Base-by-base conservation (phyloP, 2,113 vertebrate genomes). In the Vanacampus margaritifer region DNA sequence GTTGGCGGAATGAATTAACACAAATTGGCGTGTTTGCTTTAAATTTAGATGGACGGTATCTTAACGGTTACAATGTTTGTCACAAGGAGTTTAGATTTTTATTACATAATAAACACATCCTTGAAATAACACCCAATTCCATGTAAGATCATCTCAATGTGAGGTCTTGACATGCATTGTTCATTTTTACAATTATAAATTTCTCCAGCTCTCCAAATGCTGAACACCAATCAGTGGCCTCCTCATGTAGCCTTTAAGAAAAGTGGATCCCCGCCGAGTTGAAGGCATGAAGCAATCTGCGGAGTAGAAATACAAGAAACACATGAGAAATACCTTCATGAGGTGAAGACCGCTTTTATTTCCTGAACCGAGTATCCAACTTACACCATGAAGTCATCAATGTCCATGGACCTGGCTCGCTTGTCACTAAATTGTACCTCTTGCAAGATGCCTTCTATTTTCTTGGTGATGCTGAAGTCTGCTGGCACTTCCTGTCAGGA, bases 361-460 rank as follows among this genome's bases (percentile, higher is more conserved):
- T 45, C 1, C 43, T 45, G 16, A 45, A 14, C 43, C 14, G 9
- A 60, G 16, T 32, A 16, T 71, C 59, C 23, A 65, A 79, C 84
- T 89, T 94, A 98, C 96, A 95, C 91, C 89, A 99, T 97, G 79
- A 98, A 98, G 74, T 99, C 96, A 83, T 99, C 97, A 50, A 96
- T 96, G 87, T 98, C 96, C 96, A 98, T 98, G 58, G 94, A 91
- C 45, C 96, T 90, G 43, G 97, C 95, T 82, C 95, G 91, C 86
- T 97, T 98, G 75, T 96, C 94, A 83, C 84, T 92, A 74, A 95
- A 98, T 37, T 88, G 89, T 9, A 88, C 92, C 79, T 93, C 94
- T 87, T 90, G 90, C 76, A 98, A 90, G 74, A 99, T 87, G 7
- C 85, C 81, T 75, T 94, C 94, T 69, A 98, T 91, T 87, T 96